Evolutionary conservation across 2,113 vertebrate species (phyloP).

Genomic region (Anseranas semipalmata): DNA sequence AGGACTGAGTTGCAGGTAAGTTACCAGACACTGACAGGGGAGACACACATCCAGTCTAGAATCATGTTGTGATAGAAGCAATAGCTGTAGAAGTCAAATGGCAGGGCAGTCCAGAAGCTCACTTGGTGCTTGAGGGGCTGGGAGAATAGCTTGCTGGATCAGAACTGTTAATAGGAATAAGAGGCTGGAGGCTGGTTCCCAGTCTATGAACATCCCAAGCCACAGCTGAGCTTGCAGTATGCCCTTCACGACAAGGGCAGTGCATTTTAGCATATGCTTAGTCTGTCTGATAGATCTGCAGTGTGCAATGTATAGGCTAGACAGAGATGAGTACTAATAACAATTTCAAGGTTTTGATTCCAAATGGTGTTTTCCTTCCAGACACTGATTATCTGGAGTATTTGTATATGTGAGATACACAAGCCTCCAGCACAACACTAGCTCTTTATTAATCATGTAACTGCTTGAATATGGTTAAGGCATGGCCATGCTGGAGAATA

Average conservation of each 20-base stretch:
- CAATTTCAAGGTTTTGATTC: not conserved
- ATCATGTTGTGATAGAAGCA: not conserved
- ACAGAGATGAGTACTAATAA: not conserved
- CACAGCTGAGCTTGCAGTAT: not conserved
- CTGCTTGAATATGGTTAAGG: not conserved
- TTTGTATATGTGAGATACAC: not conserved
- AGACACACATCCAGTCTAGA: not conserved
- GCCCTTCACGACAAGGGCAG: not conserved
- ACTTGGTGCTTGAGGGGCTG: not conserved
- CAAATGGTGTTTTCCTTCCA: not conserved
- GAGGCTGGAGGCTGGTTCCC: not conserved
- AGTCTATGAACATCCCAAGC: not conserved
- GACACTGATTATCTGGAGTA: not conserved
- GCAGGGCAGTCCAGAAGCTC: not conserved
- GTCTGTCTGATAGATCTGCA: not conserved
- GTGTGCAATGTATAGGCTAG: not conserved
- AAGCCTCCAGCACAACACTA: not conserved
- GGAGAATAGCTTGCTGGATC: not conserved
- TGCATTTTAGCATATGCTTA: not conserved
- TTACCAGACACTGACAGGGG: not conserved
- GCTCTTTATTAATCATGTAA: not conserved
- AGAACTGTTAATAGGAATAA: not conserved
- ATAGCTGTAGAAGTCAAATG: not conserved
- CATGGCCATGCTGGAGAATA: not conserved
- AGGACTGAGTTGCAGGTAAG: conserved; percentile 77